These are phyloP conservation scores for Crossaster papposus DNA, from an alignment of 53 echinoderm and acorn worm genomes.

Conservation along the genomic window DNA sequence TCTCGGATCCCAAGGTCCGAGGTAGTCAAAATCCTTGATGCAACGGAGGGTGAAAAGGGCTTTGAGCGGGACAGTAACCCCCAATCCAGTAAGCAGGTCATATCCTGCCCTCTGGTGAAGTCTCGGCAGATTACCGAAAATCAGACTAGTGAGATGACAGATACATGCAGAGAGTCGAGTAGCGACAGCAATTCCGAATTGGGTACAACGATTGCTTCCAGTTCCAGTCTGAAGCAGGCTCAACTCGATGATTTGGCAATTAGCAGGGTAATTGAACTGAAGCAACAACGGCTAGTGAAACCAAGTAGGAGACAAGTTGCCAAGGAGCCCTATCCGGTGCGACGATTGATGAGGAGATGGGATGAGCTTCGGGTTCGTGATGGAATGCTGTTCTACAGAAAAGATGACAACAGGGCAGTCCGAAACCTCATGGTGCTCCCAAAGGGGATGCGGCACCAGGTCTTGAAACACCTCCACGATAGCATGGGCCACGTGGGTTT, in stretches of 20 bases:
- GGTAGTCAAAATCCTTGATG: conserved; percentile 1
- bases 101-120: too few relatives aligned
- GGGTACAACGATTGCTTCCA: not conserved
- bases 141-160: too few relatives aligned
- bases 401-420: not conserved
- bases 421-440: not conserved
- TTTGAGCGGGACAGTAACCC: too few relatives aligned
- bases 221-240: not conserved
- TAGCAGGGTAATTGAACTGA: not conserved
- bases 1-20: conserved; percentile 28
- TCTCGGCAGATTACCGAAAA: too few relatives aligned
- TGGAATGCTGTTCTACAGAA: not conserved
- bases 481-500: conserved; percentile 30
- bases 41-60: not conserved
- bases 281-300: not conserved
- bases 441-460: not conserved
- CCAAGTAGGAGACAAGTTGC: not conserved
- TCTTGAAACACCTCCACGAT: conserved; percentile 18
- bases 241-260: not conserved
- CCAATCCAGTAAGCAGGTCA: too few relatives aligned
- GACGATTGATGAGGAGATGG: not conserved
- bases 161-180: not conserved
- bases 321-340: not conserved
- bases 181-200: not conserved
- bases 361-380: not conserved